Conservation (phyloP, 2,888 invertebrate genomes). For the Pollenia labialis region DNA sequence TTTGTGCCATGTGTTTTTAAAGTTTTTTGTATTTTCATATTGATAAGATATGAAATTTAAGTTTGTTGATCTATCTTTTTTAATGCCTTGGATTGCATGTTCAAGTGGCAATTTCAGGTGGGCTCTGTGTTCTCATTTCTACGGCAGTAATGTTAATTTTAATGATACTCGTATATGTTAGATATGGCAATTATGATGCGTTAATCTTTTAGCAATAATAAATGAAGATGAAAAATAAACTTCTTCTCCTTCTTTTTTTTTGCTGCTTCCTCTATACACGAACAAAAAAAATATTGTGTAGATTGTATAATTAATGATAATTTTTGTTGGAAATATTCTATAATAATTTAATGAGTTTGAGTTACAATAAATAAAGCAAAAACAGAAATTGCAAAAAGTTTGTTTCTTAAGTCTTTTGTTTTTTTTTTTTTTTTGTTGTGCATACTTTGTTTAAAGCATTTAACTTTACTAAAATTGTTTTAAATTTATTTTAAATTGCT, state of each 20-base stretch:
- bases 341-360: constrained; percentile 36
- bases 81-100: constrained; percentile 72
- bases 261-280: background rate
- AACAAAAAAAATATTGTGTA: constrained; percentile 5
- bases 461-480: constrained; percentile 20
- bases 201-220: constrained; percentile 65
- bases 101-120: constrained; percentile 73
- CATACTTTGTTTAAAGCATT: background rate
- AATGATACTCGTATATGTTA: constrained; percentile 68
- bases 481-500: constrained; percentile 25
- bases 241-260: background rate
- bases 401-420: constrained; percentile 44
- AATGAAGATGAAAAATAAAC: constrained; percentile 37
- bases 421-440: background rate
- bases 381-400: background rate
- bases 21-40: constrained; percentile 49
- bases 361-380: background rate
- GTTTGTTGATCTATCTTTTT: constrained; percentile 71
- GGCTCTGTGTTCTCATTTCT: constrained; percentile 68
- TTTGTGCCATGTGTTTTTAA: constrained; percentile 18
- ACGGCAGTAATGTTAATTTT: constrained; percentile 72
- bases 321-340: constrained; percentile 20
- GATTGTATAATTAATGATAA: constrained; percentile 55
- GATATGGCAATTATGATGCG: constrained; percentile 73
- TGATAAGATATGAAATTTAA: constrained; percentile 72